A percentile compares a stretch with the other conserved stretches of the same genome.
Evolutionary conservation across 2,113 vertebrate species (phyloP).

Genomic region (Apistogramma diplotaenia): DNA sequence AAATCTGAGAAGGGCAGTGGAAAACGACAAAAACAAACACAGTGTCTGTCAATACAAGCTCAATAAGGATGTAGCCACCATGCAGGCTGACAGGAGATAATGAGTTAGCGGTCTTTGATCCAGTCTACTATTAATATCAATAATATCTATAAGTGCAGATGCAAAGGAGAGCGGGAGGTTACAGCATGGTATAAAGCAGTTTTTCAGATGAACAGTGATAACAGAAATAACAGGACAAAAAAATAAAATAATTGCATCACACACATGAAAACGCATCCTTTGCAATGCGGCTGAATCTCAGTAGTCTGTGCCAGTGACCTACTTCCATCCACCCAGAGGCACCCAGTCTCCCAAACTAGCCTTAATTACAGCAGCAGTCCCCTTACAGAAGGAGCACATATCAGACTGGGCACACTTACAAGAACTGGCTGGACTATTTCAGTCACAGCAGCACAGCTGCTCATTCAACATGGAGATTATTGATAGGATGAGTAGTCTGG

Average conservation of each 20-base stretch:
- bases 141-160: conserved; percentile 18
- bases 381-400: conserved; percentile 56
- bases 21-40: conserved; percentile 48
- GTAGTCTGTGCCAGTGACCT: conserved; percentile 75
- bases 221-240: background rate
- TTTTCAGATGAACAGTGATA: background rate
- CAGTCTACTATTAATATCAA: conserved; percentile 22
- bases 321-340: conserved; percentile 69
- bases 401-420: conserved; percentile 62
- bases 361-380: conserved; percentile 71
- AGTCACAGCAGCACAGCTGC: conserved; percentile 60
- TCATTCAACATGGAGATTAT: conserved; percentile 63
- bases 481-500: conserved; percentile 52
- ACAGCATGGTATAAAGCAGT: background rate
- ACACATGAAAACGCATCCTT: conserved; percentile 25
- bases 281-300: conserved; percentile 34
- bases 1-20: conserved; percentile 54
- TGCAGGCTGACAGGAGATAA: conserved; percentile 31
- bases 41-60: conserved; percentile 39
- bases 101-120: conserved; percentile 39
- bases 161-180: background rate
- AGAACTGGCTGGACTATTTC: conserved; percentile 68
- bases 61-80: conserved; percentile 31
- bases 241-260: background rate
- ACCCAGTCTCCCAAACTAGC: conserved; percentile 66